Base-by-base conservation (phyloP, 2,113 vertebrate genomes). In the Rhinoptilus africanus region DNA sequence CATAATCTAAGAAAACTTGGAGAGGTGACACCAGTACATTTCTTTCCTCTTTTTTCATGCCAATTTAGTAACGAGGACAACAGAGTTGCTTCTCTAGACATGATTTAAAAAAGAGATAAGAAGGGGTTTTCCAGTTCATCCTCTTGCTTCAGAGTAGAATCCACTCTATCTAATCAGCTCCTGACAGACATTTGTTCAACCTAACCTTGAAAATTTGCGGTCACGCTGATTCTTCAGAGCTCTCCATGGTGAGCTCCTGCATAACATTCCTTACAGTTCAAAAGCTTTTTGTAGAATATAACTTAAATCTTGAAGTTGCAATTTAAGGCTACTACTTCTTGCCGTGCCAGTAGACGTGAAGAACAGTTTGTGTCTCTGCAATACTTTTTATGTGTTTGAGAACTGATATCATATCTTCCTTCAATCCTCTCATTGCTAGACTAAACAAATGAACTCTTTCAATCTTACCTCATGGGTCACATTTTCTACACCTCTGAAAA, bases 401-500 rank as follows among this genome's bases (percentile, higher is more conserved):
- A 87, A 91, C 37, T 23, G 81, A 59, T 89, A 51, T 1, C 2
- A 2, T 74, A 74, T 89, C 66, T 94, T 89, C 37, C n/a, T 78
- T 74, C 56, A 78, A 2, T 71, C 37, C 21, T 91, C 17, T 53
- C 45, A 66, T 48, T 91, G 51, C 73, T 78, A 81, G 60, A 62
- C 41, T 57, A 75, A 91, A 87, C 53, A 89, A 77, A 92, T 64
- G 0, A 76, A 69, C 81, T 87, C 9, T 71, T 91, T 77, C 59
- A 63, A 4, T 91, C 73, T 81, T 74, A 59, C 41, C 60, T 91
- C 32, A 35, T 63, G 53, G 56, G 67, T 73, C 57, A 62, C 30
- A 37, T 91, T 95, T 84, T 94, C 47, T 81, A 9, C 66, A 63
- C n/a, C 41, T 81, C 41, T 91, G 64, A 84, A 94, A 93, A 87